Percentiles rank a stretch among this genome's conserved stretches.
These are phyloP conservation scores for Haliclystus octoradiatus DNA, from an alignment of 30 jellyfish, hydroid and myxozoan genomes.

Conservation along the genomic window DNA sequence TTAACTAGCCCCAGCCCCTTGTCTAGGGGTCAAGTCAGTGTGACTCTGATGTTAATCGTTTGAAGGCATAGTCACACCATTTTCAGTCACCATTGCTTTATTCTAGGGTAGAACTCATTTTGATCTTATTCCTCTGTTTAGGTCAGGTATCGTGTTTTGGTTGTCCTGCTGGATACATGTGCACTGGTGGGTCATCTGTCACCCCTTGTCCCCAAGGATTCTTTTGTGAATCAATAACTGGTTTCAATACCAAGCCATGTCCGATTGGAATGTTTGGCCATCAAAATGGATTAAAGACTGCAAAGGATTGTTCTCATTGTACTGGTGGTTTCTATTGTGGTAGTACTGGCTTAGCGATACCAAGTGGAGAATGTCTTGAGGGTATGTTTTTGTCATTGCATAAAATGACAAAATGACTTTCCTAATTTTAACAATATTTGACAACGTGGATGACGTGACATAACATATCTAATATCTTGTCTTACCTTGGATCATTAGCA, in stretches of 20 bases:
- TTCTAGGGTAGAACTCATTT: too few species aligned
- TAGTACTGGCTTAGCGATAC: conserved; percentile 57
- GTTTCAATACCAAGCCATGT: conserved; percentile 65
- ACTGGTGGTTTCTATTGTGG: conserved; percentile 83
- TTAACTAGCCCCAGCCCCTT: too few species aligned
- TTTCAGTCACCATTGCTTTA: too few species aligned
- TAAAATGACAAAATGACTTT: too few species aligned
- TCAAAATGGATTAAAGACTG: conserved; percentile 27
- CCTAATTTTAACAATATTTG: too few species aligned
- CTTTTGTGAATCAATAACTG: conserved; percentile 76
- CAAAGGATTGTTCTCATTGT: conserved; percentile 70
- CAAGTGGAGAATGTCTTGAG: conserved; percentile 70
- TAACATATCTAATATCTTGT: too few species aligned
- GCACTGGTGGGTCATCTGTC: conserved; percentile 69
- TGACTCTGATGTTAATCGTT: too few species aligned
- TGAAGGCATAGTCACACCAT: too few species aligned
- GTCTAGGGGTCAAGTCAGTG: too few species aligned
- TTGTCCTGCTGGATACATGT: conserved; percentile 87
- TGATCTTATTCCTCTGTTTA: conserved; percentile 4
- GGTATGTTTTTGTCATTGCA: too few species aligned
- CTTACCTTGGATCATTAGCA: too few species aligned
- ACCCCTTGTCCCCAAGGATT: conserved; percentile 86
- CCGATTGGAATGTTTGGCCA: conserved; percentile 93
- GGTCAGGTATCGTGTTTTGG: conserved; percentile 58
- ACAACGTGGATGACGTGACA: too few species aligned